Base-by-base conservation (phyloP, 2,113 vertebrate genomes). In the Sinosuthora webbiana region DNA sequence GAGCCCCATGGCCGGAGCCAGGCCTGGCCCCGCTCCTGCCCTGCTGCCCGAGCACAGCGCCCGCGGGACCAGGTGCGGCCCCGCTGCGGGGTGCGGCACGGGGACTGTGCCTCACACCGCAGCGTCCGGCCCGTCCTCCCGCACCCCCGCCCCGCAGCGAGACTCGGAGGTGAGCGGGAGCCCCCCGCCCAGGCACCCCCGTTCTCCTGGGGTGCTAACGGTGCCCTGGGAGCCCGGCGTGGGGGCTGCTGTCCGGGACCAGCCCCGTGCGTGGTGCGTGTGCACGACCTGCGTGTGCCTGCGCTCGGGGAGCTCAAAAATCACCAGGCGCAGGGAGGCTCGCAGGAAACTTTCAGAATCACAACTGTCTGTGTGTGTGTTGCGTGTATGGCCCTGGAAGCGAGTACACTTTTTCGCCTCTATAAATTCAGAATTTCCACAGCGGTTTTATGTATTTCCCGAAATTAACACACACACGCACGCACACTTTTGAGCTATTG, bases 351-450 rank as follows among this genome's bases (percentile, higher is more conserved):
- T 89, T 93, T n/a, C 2, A 37, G 65, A 53, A 50, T 49, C 62
- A 8, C n/a, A 24, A 0, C 37, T 50, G 10, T 47, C 22, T 19
- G 7, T 28, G 16, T 25, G 30, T 47, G 41, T 23, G 31, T 6
- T 30, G 74, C 5, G 1, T 20, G 30, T 13, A 18, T 6, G 42
- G 45, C 52, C 56, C 75, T 60, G 79, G 44, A 45, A 68, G 49
- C 4, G 15, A 45, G 7, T 4, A 4, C 4, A 49, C 3, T 42
- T 53, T 53, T 21, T 13, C 4, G 0, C 2, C 30, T n/a, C 35
- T 44, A 2, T 18, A 52, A 52, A 49, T 28, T 56, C 62, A 52
- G 25, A 35, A 11, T 85, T 92, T 79, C 60, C 69, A 39, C 39
- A 23, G 73, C 4, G 9, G 11, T 11, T 87, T 92, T 45, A 14